Percentiles rank a stretch among this genome's conserved stretches.
These are phyloP conservation scores for Ochotona princeps DNA, from an alignment of 2,113 vertebrate genomes.

Conservation along the genomic window DNA sequence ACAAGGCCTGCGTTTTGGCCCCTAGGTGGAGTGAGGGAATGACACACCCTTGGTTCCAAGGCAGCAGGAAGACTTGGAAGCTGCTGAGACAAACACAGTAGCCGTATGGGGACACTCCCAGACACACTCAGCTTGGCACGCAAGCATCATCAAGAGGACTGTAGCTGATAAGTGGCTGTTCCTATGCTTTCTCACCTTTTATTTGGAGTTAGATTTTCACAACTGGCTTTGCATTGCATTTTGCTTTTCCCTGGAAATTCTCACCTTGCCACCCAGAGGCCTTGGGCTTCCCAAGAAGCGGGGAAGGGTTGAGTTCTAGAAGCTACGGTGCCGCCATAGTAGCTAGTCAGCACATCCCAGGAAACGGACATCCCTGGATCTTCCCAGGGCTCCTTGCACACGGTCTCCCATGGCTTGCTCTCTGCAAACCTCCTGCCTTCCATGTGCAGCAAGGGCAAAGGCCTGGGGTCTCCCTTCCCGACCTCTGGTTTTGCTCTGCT, in stretches of 20 bases:
- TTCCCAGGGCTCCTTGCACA: accelerated
- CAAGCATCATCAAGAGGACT: not conserved
- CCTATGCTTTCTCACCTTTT: not conserved
- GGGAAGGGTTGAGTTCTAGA: not conserved
- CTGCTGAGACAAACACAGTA: not conserved
- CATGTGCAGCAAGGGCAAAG: accelerated
- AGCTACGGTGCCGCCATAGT: not conserved
- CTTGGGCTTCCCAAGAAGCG: not conserved
- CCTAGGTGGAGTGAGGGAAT: accelerated
- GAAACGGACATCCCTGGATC: not conserved
- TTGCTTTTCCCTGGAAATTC: slow-evolving; percentile 7
- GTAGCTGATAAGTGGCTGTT: not conserved
- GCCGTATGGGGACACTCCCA: not conserved
- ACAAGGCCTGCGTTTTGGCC: not conserved
- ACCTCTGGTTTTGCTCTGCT: not conserved
- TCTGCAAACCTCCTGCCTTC: not conserved
- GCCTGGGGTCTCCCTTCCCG: not conserved
- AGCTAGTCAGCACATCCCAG: accelerated
- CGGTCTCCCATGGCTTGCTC: accelerated
- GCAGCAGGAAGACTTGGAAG: not conserved
- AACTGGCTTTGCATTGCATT: not conserved
- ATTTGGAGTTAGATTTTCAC: not conserved
- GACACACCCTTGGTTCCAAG: not conserved
- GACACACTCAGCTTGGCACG: accelerated
- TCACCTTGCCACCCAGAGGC: not conserved